These are phyloP conservation scores for Echinarachnius parma DNA, from an alignment of 53 echinoderm and acorn worm species.

Conservation along the genomic window DNA sequence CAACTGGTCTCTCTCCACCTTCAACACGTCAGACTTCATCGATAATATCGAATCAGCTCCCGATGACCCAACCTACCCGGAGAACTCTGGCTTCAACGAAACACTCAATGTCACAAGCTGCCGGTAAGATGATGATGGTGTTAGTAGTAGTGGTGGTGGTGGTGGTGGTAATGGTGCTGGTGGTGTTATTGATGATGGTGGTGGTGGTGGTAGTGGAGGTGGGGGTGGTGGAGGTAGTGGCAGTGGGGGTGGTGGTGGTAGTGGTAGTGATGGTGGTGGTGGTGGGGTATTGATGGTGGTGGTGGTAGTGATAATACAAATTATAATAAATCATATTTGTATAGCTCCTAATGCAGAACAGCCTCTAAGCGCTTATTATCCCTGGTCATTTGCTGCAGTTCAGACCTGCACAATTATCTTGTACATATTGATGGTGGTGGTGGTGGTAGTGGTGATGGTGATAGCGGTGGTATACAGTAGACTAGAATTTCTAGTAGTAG, in stretches of 20 bases:
- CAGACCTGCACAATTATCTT: no score
- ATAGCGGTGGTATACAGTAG: no score
- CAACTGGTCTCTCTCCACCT: slow-evolving; percentile 62
- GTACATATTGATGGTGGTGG: no score
- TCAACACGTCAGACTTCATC: slow-evolving; percentile 54
- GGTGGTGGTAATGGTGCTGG: not conserved
- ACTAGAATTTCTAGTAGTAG: no score
- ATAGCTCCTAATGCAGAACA: no score
- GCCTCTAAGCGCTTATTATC: no score
- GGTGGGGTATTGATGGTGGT: no score
- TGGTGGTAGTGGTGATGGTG: no score
- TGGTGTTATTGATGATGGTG: not conserved
- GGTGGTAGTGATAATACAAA: no score
- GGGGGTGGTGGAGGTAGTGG: not conserved
- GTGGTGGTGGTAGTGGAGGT: not conserved
- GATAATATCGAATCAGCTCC: slow-evolving; percentile 15
- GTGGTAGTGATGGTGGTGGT: not conserved
- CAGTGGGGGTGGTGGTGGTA: not conserved
- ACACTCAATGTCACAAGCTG: not conserved
- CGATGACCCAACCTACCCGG: slow-evolving; percentile 33
- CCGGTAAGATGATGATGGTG: not conserved
- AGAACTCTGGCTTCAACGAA: not conserved
- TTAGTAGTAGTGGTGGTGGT: not conserved
- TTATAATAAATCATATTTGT: no score
- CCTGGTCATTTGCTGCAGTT: no score